These are phyloP conservation scores for Nephrotoma flavescens DNA, from an alignment of 2,888 invertebrate genomes.

Conservation along the genomic window DNA sequence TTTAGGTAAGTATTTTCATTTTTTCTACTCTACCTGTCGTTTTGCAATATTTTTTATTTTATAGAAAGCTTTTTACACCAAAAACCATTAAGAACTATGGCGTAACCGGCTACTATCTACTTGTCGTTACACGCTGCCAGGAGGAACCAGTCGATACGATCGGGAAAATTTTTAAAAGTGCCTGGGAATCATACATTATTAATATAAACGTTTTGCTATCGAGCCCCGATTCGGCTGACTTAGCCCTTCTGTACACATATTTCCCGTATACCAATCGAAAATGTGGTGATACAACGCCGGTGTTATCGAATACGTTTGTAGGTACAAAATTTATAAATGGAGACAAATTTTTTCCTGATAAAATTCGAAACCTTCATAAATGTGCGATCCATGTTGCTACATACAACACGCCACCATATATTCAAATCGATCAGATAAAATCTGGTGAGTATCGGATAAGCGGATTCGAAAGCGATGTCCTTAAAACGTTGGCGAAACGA, in stretches of 20 bases:
- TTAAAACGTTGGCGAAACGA: constrained; percentile 8
- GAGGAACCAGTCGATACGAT: not conserved
- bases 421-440: not conserved
- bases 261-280: constrained; percentile 8
- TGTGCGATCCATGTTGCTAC: constrained; percentile 8
- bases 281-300: constrained; percentile 8
- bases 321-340: not conserved
- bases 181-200: constrained; percentile 8
- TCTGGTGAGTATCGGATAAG: not conserved
- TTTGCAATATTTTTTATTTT: not conserved
- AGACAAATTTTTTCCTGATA: constrained; percentile 7
- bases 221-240: not conserved
- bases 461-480: constrained; percentile 10
- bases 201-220: not conserved
- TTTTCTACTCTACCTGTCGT: no score
- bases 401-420: constrained; percentile 6
- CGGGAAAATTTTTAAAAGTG: constrained; percentile 4
- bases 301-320: not conserved
- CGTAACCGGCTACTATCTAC: not conserved
- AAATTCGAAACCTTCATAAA: constrained; percentile 8
- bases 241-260: constrained; percentile 8
- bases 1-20: not conserved
- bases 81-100: not conserved
- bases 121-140: not conserved
- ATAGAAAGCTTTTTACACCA: not conserved